These are phyloP conservation scores for Corythornis vintsioides DNA, from an alignment of 2,113 vertebrate genomes.

Conservation along the genomic window DNA sequence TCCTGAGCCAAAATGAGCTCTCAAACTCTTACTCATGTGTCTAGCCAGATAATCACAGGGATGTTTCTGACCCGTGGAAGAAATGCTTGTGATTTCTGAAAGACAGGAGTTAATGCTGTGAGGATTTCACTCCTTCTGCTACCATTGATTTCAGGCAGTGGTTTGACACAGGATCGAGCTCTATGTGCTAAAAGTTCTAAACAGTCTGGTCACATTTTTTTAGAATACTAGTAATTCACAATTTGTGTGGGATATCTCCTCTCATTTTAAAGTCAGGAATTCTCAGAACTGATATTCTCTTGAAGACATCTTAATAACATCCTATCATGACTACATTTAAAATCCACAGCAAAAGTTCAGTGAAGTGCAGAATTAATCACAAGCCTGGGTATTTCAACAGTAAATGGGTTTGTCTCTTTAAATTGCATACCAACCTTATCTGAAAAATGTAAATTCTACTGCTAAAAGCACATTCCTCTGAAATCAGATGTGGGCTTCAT, in stretches of 20 bases:
- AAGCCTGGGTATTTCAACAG: background rate
- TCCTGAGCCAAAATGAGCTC: constrained; percentile 2
- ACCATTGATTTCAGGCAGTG: background rate
- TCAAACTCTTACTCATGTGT: background rate
- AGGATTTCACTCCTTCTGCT: background rate
- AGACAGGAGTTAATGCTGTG: background rate
- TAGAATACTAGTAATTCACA: background rate
- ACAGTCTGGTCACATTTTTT: background rate
- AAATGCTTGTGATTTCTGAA: constrained; percentile 12
- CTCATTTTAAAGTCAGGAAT: background rate
- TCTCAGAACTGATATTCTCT: background rate
- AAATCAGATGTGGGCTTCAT: constrained; percentile 35
- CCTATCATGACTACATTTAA: background rate
- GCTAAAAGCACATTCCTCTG: constrained; percentile 61
- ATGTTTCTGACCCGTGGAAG: background rate
- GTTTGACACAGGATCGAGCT: background rate
- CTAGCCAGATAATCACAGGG: constrained; percentile 7
- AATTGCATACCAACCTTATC: constrained; percentile 58
- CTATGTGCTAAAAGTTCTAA: background rate
- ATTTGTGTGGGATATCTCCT: background rate
- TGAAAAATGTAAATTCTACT: constrained; percentile 59
- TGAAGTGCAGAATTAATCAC: background rate
- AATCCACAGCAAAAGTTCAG: background rate
- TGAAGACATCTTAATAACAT: background rate
- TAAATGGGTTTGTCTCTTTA: constrained; percentile 33